phyloP scores from a whole-genome alignment of 2,888 invertebrate genomes.

The Hypomecis punctinalis region DNA sequence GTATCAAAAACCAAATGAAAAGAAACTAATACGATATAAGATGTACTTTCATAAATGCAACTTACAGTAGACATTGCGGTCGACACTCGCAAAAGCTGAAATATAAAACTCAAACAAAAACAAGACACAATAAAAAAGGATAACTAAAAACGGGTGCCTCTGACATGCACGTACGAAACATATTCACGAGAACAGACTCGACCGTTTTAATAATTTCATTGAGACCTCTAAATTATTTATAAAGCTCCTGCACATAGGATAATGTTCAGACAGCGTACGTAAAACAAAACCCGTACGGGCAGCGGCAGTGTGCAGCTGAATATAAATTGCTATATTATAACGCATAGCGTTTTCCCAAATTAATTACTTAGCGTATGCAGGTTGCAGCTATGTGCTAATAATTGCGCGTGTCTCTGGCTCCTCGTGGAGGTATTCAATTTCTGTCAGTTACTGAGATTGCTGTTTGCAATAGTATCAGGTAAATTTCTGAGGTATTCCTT shows the following conservation, averaged over 20 bases:
- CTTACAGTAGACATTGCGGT: too few species aligned
- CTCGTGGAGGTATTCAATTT: slow-evolving; percentile 26
- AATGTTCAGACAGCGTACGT: slow-evolving; percentile 44
- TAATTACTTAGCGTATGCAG: slow-evolving; percentile 56
- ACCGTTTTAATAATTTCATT: slow-evolving; percentile 53
- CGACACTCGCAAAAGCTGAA: background rate
- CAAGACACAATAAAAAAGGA: slow-evolving; percentile 11
- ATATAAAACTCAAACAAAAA: slow-evolving; percentile 12
- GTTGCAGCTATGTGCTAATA: slow-evolving; percentile 44
- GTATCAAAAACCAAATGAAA: too few species aligned
- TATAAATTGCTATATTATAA: slow-evolving; percentile 67
- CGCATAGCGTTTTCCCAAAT: slow-evolving; percentile 57
- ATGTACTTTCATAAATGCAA: too few species aligned
- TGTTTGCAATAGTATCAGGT: slow-evolving; percentile 2
- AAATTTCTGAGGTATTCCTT: background rate
- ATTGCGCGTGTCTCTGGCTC: slow-evolving; percentile 29
- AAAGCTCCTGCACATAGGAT: slow-evolving; percentile 46
- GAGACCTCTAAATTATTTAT: slow-evolving; percentile 55
- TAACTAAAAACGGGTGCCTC: slow-evolving; percentile 14
- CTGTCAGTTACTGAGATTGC: slow-evolving; percentile 22
- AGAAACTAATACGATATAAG: too few species aligned
- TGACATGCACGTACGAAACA: slow-evolving; percentile 28
- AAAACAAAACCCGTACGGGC: slow-evolving; percentile 54
- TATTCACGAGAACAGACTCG: slow-evolving; percentile 38
- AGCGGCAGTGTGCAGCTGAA: slow-evolving; percentile 55